Evolutionary conservation across 2,888 invertebrate genomes (phyloP).

Genomic region (Pandemis corylana): DNA sequence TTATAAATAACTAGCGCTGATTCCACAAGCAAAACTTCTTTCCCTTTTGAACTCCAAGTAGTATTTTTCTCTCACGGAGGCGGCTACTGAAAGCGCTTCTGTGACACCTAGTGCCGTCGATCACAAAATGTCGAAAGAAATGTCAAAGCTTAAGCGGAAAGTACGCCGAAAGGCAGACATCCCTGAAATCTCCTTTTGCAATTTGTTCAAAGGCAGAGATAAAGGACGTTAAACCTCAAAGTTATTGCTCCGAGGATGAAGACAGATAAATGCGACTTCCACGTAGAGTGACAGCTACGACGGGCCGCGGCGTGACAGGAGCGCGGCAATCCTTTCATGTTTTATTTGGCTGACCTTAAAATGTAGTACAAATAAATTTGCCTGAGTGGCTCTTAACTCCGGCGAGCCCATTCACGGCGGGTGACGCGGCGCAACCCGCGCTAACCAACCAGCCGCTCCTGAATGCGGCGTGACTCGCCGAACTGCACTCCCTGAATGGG

Average conservation of each 20-base stretch:
- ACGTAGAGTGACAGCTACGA: background rate
- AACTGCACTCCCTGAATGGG: constrained; percentile 11
- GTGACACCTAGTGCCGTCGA: background rate
- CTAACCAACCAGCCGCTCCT: constrained; percentile 22
- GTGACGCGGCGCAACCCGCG: constrained; percentile 24
- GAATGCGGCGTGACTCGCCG: constrained; percentile 31
- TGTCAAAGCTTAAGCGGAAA: background rate
- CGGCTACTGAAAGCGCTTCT: no score
- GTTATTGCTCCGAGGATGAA: background rate
- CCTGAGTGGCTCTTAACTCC: constrained; percentile 30
- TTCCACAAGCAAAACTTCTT: background rate
- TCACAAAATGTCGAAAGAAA: background rate
- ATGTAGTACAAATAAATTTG: constrained; percentile 23
- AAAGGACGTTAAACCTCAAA: constrained; percentile 9
- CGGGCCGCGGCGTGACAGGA: background rate
- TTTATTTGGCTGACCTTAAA: constrained; percentile 19
- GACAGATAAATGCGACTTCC: background rate
- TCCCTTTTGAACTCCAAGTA: background rate
- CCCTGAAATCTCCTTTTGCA: background rate
- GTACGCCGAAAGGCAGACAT: background rate
- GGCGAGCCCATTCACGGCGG: constrained; percentile 9
- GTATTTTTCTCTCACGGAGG: no score
- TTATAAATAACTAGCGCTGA: background rate
- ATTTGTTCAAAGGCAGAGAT: constrained; percentile 8
- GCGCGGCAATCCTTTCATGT: background rate